A percentile compares a stretch with the other conserved stretches of the same genome.
phyloP scores from a whole-genome alignment of 2,113 vertebrate species.

The Bombycilla garrulus region DNA sequence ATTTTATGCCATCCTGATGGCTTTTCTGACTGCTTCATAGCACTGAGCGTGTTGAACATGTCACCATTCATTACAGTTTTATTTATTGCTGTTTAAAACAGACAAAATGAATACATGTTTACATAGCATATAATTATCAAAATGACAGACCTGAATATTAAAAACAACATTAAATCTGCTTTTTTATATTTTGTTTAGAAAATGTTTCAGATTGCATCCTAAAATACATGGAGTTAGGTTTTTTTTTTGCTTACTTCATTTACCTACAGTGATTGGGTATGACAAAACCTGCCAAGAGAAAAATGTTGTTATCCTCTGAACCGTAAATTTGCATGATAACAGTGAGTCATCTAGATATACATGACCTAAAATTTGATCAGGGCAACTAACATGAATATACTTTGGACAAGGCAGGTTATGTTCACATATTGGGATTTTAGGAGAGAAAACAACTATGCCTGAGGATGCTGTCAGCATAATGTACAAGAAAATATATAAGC shows the following conservation, averaged over 20 bases:
- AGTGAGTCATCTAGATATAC: neutral
- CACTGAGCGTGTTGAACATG: neutral
- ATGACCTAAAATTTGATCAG: neutral
- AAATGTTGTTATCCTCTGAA: neutral
- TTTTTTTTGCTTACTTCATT: neutral
- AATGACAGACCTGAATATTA: neutral
- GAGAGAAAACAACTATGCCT: neutral
- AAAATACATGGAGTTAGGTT: neutral
- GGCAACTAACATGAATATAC: neutral
- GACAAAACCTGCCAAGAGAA: constrained; percentile 11
- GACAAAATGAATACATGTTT: neutral
- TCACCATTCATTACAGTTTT: neutral
- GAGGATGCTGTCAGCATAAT: neutral
- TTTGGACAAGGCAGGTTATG: neutral
- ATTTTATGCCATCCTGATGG: neutral
- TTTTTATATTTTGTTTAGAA: neutral
- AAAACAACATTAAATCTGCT: neutral
- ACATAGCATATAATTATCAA: neutral
- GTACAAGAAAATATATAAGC: neutral
- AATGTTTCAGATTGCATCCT: neutral
- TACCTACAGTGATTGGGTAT: neutral
- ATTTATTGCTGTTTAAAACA: neutral
- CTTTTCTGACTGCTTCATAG: neutral
- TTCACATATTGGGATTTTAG: neutral
- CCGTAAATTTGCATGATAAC: neutral